Conservation (phyloP, 2,888 invertebrate species). For the Hoplodrina ambigua region DNA sequence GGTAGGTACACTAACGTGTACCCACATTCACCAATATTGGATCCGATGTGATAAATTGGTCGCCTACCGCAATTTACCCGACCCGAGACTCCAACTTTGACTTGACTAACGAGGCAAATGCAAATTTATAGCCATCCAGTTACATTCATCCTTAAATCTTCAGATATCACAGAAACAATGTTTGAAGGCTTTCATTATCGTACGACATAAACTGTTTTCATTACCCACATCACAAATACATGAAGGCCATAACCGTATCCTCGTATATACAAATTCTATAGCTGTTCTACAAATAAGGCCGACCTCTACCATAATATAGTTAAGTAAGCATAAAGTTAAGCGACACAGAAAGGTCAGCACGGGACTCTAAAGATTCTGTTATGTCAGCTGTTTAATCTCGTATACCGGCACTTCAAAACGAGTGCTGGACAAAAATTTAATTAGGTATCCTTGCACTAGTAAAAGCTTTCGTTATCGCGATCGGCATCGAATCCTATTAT, state of each 20-base stretch:
- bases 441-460: conserved; percentile 63
- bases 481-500: conserved; percentile 61
- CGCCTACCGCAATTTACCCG: conserved; percentile 30
- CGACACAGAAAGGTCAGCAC: conserved; percentile 56
- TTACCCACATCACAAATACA: conserved; percentile 52
- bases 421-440: conserved; percentile 70
- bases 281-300: conserved; percentile 48
- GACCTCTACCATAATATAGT: conserved; percentile 46
- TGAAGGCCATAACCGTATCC: conserved; percentile 52
- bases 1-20: conserved; percentile 3
- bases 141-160: conserved; percentile 33
- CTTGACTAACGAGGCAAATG: conserved; percentile 45
- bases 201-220: conserved; percentile 52
- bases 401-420: conserved; percentile 65
- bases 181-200: conserved; percentile 37
- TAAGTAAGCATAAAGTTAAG: conserved; percentile 53
- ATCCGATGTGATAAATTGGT: conserved; percentile 42
- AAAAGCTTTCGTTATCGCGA: conserved; percentile 69
- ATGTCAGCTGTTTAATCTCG: conserved; percentile 66
- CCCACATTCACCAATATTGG: conserved; percentile 30
- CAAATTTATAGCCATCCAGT: conserved; percentile 43
- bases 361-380: conserved; percentile 50
- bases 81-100: conserved; percentile 35
- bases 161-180: conserved; percentile 33
- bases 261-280: conserved; percentile 48